Evolutionary conservation across 35 echinoderm and acorn worm genomes (phyloP).

Genomic region (Ophioderma brevispina): DNA sequence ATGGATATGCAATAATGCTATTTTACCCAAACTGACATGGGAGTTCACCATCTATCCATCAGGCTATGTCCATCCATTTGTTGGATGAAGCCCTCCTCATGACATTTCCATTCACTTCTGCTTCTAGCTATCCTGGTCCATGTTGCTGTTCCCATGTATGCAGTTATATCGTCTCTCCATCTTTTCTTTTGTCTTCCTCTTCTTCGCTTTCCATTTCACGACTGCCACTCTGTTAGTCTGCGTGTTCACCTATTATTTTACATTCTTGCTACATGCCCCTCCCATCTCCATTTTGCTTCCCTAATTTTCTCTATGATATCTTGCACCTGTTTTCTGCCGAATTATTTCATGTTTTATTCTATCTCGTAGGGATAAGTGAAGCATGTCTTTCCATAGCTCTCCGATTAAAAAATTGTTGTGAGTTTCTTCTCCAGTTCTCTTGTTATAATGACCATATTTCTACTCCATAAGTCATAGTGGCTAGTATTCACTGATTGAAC

Average conservation of each 20-base stretch:
- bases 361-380: too few relatives aligned
- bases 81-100: neutral
- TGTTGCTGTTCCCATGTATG: neutral
- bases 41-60: neutral
- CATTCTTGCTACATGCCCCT: neutral
- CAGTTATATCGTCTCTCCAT: neutral
- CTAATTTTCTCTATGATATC: neutral
- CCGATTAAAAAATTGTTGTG: too few relatives aligned
- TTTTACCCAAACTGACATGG: too few relatives aligned
- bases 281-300: constrained; percentile 6
- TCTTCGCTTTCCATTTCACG: neutral
- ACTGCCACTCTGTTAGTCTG: constrained; percentile 4
- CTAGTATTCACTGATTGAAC: too few relatives aligned
- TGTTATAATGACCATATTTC: too few relatives aligned
- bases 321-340: neutral
- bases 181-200: constrained; percentile 19
- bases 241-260: neutral
- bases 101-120: constrained; percentile 3
- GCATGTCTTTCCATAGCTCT: too few relatives aligned
- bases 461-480: too few relatives aligned
- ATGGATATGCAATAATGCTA: too few relatives aligned
- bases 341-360: too few relatives aligned
- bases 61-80: neutral
- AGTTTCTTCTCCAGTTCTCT: too few relatives aligned
- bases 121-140: neutral